phyloP scores from a whole-genome alignment of 2,113 vertebrate species.

The Chelonoidis abingdonii region DNA sequence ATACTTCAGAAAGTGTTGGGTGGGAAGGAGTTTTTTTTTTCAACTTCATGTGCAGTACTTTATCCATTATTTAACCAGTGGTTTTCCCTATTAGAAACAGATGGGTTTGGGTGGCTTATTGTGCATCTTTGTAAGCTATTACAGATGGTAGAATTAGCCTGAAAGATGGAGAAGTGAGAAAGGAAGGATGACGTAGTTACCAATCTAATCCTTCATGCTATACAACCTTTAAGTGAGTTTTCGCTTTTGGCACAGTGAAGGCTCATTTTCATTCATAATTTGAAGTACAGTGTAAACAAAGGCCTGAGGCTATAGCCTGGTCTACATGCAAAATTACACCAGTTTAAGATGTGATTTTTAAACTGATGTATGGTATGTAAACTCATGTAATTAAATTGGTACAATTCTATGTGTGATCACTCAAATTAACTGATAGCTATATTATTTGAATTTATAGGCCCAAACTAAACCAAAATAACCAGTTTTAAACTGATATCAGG shows the following conservation, averaged over 20 bases:
- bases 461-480: background rate
- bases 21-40: background rate
- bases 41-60: background rate
- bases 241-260: background rate
- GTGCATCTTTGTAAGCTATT: background rate
- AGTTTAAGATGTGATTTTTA: background rate
- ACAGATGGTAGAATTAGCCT: background rate
- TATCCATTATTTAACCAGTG: background rate
- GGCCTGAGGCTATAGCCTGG: background rate
- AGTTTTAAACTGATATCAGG: background rate
- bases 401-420: background rate
- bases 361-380: background rate
- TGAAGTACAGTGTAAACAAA: background rate
- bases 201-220: background rate
- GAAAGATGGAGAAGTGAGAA: background rate
- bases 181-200: background rate
- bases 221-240: background rate
- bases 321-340: background rate
- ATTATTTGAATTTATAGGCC: background rate
- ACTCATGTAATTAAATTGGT: background rate
- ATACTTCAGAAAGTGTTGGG: background rate
- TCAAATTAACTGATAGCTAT: background rate
- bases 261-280: slow-evolving; percentile 5
- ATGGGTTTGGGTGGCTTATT: background rate
- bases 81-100: background rate